phyloP scores from a whole-genome alignment of 2,113 vertebrate species.

The Halichoerus grypus region DNA sequence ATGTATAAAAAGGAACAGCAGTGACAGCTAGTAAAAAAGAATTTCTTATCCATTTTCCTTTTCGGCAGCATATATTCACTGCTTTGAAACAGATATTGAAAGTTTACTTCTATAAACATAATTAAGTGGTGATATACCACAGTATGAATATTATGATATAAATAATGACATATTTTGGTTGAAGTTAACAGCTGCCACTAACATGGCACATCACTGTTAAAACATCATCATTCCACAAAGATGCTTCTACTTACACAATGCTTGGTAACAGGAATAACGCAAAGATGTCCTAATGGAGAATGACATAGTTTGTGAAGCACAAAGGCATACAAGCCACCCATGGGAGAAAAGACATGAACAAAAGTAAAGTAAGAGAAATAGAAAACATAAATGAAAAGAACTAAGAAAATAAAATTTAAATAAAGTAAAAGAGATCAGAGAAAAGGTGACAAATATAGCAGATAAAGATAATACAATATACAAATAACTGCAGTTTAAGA shows the following conservation, averaged over 20 bases:
- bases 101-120: constrained; percentile 46
- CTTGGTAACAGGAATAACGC: not conserved
- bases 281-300: not conserved
- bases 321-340: not conserved
- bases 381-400: not conserved
- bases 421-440: not conserved
- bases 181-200: constrained; percentile 51
- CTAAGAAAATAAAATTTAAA: not conserved
- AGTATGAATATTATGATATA: constrained; percentile 36
- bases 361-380: not conserved
- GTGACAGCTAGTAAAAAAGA: not conserved
- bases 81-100: constrained; percentile 51
- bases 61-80: not conserved
- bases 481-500: not conserved
- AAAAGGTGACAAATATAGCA: not conserved
- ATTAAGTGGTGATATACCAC: constrained; percentile 51
- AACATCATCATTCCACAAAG: constrained; percentile 25
- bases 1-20: not conserved
- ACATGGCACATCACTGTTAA: constrained; percentile 22
- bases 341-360: not conserved
- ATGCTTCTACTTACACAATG: constrained; percentile 35
- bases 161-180: constrained; percentile 51
- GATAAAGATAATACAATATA: not conserved
- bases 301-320: not conserved
- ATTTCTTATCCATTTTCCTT: constrained; percentile 45